These are phyloP conservation scores for Didymodactylos carnosus DNA, from an alignment of 2,888 invertebrate species.

Conservation along the genomic window DNA sequence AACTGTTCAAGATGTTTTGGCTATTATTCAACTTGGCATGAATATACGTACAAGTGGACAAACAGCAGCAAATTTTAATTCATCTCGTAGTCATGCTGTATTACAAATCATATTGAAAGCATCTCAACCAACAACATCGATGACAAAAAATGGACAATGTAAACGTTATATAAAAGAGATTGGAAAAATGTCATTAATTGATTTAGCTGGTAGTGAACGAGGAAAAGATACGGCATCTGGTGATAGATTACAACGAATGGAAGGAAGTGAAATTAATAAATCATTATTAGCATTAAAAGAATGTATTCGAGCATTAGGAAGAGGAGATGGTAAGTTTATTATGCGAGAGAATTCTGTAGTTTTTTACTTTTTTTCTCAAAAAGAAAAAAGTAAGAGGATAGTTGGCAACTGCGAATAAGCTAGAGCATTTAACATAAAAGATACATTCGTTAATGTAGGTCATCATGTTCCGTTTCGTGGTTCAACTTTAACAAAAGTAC, in stretches of 20 bases:
- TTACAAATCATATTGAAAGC: constrained; percentile 70
- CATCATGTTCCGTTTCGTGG: constrained; percentile 86
- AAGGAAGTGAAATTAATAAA: constrained; percentile 89
- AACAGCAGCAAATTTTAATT: constrained; percentile 92
- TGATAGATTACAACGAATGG: constrained; percentile 80
- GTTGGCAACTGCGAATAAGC: too few species aligned
- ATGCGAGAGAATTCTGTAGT: too few species aligned
- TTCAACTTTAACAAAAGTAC: constrained; percentile 80
- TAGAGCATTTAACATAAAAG: too few species aligned
- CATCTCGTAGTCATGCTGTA: constrained; percentile 92
- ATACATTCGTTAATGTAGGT: too few species aligned
- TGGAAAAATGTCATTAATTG: constrained; percentile 95
- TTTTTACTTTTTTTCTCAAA: too few species aligned
- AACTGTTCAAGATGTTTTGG: constrained; percentile 73
- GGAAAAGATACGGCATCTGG: constrained; percentile 94
- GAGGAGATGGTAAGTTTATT: constrained; percentile 78
- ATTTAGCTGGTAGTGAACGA: constrained; percentile 72
- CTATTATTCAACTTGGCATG: constrained; percentile 51
- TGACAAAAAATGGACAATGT: neutral
- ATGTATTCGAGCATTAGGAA: constrained; percentile 59
- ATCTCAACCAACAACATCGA: constrained; percentile 16
- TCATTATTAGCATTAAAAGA: constrained; percentile 80
- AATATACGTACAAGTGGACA: constrained; percentile 59
- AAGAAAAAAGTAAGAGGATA: too few species aligned
- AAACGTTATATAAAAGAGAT: constrained; percentile 36